These are phyloP conservation scores for Lomographa bimaculata DNA, from an alignment of 2,888 invertebrate genomes.

Conservation along the genomic window DNA sequence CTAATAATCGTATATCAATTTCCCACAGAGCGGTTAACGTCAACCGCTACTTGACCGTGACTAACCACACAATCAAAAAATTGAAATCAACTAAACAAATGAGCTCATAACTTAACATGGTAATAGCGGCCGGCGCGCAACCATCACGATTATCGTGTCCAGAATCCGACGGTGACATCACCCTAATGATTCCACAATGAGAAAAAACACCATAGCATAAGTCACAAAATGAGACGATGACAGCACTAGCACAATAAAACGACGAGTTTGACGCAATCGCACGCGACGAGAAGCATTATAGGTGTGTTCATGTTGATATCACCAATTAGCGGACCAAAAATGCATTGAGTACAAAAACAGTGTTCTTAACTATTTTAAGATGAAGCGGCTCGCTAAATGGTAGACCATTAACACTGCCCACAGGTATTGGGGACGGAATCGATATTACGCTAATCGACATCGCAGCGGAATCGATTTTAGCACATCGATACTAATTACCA, in stretches of 20 bases:
- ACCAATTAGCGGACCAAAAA: constrained; percentile 66
- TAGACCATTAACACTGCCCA: constrained; percentile 70
- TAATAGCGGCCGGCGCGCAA: constrained; percentile 65
- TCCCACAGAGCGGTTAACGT: constrained; percentile 58
- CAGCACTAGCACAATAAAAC: constrained; percentile 59
- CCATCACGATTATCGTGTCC: constrained; percentile 70
- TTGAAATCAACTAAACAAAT: constrained; percentile 58
- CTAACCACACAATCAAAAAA: constrained; percentile 61
- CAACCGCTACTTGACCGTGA: constrained; percentile 59
- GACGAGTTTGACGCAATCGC: constrained; percentile 65
- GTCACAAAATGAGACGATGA: constrained; percentile 65
- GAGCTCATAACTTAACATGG: constrained; percentile 67
- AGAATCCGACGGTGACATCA: constrained; percentile 73
- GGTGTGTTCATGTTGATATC: constrained; percentile 52
- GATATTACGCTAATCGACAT: constrained; percentile 65
- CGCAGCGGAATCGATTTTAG: constrained; percentile 66
- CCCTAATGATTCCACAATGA: constrained; percentile 57
- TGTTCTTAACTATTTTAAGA: constrained; percentile 65
- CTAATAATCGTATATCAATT: constrained; percentile 75
- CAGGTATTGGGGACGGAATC: constrained; percentile 60
- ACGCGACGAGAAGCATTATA: constrained; percentile 46
- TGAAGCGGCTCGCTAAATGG: constrained; percentile 64
- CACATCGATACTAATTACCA: constrained; percentile 72
- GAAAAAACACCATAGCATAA: constrained; percentile 62
- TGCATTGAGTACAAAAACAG: constrained; percentile 70